These are phyloP conservation scores for Elachura formosa DNA, from an alignment of 2,113 vertebrate genomes.

Conservation along the genomic window DNA sequence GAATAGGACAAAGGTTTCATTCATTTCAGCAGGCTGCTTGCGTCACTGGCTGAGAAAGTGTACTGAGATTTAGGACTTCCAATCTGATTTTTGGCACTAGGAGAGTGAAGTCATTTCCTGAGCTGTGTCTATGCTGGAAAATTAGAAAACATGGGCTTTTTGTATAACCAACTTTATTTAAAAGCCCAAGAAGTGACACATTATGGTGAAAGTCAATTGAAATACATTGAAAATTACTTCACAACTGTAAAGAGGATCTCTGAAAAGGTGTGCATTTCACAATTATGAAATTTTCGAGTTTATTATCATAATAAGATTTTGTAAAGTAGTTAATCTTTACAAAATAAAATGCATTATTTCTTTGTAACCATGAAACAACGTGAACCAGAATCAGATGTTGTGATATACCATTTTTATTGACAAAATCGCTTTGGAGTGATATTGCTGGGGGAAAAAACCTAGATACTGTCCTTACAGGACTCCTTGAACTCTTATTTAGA, in stretches of 20 bases:
- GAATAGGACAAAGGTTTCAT: conserved; percentile 6
- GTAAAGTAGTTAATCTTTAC: neutral
- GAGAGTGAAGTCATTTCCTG: conserved; percentile 5
- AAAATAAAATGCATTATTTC: neutral
- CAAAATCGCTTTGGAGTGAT: neutral
- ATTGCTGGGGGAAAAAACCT: neutral
- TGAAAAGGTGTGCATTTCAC: neutral
- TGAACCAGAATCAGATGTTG: neutral
- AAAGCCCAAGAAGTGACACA: neutral
- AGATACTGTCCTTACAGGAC: neutral
- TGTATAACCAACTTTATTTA: neutral
- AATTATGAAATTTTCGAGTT: neutral
- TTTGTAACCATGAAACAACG: neutral
- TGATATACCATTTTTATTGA: neutral
- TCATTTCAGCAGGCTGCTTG: neutral
- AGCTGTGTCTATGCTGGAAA: neutral
- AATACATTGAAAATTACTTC: neutral
- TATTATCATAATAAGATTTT: neutral
- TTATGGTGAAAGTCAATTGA: neutral
- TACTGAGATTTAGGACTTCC: conserved; percentile 30
- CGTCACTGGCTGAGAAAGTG: neutral
- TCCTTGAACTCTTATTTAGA: neutral
- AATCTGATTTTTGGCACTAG: neutral
- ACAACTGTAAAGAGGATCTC: neutral
- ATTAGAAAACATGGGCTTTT: neutral